These are phyloP conservation scores for Pantherophis vulpinus DNA, from an alignment of 2,797 vertebrate species.

Conservation along the genomic window DNA sequence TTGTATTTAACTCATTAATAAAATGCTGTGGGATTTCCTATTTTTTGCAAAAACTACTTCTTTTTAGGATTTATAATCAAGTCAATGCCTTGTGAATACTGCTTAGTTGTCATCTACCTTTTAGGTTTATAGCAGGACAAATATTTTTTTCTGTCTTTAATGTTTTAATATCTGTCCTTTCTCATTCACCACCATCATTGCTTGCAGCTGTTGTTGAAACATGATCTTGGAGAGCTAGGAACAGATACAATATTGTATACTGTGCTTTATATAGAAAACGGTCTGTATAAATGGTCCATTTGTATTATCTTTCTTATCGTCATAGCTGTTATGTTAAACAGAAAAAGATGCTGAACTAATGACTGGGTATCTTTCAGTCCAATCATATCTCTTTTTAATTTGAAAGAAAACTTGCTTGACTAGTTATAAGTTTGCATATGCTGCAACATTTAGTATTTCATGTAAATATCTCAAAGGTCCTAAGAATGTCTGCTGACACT, in stretches of 20 bases:
- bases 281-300: background rate
- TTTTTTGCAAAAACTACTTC: background rate
- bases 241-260: background rate
- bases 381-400: background rate
- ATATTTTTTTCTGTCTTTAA: background rate
- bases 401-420: background rate
- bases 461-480: rapidly evolving
- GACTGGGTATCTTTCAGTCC: background rate
- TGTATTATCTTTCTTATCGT: background rate
- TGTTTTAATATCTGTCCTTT: background rate
- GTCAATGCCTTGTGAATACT: background rate
- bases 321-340: background rate
- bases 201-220: background rate
- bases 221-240: background rate
- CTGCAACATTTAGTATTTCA: background rate
- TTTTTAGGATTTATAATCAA: background rate
- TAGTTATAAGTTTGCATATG: background rate
- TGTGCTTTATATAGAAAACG: background rate
- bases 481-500: background rate
- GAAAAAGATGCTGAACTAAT: background rate
- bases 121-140: background rate
- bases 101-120: background rate
- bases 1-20: background rate
- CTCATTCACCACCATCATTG: background rate
- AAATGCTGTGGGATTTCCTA: background rate